Conservation (phyloP, 2,797 vertebrate genomes). For the Synaphobranchus kaupii region DNA sequence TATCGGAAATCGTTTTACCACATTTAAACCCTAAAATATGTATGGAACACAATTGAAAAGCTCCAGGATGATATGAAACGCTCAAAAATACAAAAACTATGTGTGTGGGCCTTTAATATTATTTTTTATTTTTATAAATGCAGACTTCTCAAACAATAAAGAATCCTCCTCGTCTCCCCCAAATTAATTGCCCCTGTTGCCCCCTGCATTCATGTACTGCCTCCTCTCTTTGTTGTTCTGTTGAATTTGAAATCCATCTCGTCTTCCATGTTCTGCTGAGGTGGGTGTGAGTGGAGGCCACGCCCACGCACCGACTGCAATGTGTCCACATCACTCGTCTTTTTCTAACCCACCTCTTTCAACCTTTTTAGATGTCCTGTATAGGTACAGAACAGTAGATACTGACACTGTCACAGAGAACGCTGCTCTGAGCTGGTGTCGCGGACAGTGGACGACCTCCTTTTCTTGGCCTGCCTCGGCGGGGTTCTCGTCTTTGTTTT, state of each 20-base stretch:
- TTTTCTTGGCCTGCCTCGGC: constrained; percentile 57
- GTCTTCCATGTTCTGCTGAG: neutral
- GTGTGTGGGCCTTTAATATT: neutral
- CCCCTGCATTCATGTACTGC: neutral
- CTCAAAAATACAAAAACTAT: too few species aligned
- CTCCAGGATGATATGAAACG: too few species aligned
- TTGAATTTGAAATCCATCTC: neutral
- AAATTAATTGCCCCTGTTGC: neutral
- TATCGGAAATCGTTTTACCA: too few species aligned
- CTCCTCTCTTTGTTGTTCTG: neutral
- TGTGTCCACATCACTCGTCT: constrained; percentile 15
- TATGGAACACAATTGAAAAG: too few species aligned
- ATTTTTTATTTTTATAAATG: neutral
- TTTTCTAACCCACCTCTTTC: constrained; percentile 50
- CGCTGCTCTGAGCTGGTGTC: constrained; percentile 65
- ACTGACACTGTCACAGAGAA: constrained; percentile 62
- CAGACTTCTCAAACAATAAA: neutral
- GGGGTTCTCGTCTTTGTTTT: constrained; percentile 63
- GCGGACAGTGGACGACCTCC: constrained; percentile 62
- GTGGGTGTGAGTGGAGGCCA: neutral
- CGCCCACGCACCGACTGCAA: neutral
- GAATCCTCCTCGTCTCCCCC: neutral
- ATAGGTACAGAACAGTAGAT: constrained; percentile 50
- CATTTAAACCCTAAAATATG: too few species aligned
- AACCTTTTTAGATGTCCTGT: constrained; percentile 64